A percentile compares a stretch with the other conserved stretches of the same genome.
These are phyloP conservation scores for Contarinia nasturtii DNA, from an alignment of 1,140 invertebrate genomes.

Conservation along the genomic window DNA sequence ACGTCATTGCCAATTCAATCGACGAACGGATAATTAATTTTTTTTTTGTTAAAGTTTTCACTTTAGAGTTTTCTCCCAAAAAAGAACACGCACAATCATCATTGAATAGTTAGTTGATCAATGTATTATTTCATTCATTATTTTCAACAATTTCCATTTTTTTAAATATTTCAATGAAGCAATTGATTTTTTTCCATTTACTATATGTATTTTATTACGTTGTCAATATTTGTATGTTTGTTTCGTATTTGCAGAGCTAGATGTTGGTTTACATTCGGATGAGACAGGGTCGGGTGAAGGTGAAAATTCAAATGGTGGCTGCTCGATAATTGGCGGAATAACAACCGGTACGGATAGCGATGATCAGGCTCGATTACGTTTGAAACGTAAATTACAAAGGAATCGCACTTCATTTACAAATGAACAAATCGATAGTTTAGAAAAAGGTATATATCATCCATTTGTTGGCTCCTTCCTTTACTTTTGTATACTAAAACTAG, in stretches of 20 bases:
- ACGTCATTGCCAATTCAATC: too few species aligned
- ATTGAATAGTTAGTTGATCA: too few species aligned
- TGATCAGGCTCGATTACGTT: conserved; percentile 64
- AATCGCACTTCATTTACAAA: conserved; percentile 98
- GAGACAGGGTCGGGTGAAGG: conserved; percentile 47
- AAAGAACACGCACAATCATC: too few species aligned
- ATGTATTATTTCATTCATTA: too few species aligned
- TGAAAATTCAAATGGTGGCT: conserved; percentile 56
- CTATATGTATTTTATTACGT: not conserved
- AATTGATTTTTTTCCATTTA: not conserved
- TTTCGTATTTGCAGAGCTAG: conserved; percentile 24
- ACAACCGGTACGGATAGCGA: conserved; percentile 35
- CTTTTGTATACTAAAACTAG: too few species aligned
- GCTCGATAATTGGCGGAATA: conserved; percentile 40
- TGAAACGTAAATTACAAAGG: conserved; percentile 93
- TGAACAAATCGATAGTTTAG: conserved; percentile 95
- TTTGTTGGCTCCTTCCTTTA: conserved; percentile 19
- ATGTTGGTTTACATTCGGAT: conserved; percentile 43
- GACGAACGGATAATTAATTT: too few species aligned
- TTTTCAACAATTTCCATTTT: too few species aligned
- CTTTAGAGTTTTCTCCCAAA: too few species aligned
- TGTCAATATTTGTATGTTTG: too few species aligned
- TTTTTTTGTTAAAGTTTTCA: too few species aligned
- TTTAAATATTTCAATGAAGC: too few species aligned
- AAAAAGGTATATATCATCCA: conserved; percentile 42